A percentile compares a stretch with the other conserved stretches of the same genome.
Evolutionary conservation across 2,888 invertebrate genomes (phyloP).

Genomic region (Bruchidius siliquastri): DNA sequence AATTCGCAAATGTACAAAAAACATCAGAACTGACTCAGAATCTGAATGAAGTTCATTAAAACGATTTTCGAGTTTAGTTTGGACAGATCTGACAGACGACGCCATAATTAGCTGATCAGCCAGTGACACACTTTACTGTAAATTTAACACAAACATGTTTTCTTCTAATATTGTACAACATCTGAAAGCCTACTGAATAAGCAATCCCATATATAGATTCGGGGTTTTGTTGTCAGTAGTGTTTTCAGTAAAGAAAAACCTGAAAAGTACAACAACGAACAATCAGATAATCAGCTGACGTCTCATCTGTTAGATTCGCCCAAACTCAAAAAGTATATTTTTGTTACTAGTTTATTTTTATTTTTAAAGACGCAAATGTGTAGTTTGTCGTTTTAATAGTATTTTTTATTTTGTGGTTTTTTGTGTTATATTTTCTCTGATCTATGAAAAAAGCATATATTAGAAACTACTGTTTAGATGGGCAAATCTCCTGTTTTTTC

Average conservation of each 20-base stretch:
- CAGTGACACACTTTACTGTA: too few relatives aligned
- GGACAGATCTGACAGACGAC: too few relatives aligned
- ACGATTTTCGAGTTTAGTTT: not conserved
- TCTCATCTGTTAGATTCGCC: too few relatives aligned
- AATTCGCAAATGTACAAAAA: not conserved
- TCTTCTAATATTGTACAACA: too few relatives aligned
- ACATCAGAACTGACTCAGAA: not conserved
- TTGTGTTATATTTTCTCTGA: not conserved
- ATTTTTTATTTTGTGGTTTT: not conserved
- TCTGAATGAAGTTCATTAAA: not conserved
- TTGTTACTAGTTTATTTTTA: not conserved
- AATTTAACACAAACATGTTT: too few relatives aligned
- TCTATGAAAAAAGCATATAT: not conserved
- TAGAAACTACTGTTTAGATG: not conserved
- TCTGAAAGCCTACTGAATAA: too few relatives aligned
- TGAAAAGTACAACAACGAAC: too few relatives aligned
- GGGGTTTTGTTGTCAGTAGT: too few relatives aligned
- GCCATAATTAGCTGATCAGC: too few relatives aligned
- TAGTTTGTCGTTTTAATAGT: not conserved
- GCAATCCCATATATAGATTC: too few relatives aligned
- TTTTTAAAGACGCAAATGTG: not conserved
- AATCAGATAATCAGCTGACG: too few relatives aligned
- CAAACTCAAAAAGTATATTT: not conserved
- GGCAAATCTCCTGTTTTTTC: not conserved
- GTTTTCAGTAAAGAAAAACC: too few relatives aligned